Evolutionary conservation across 2,113 vertebrate species (phyloP).

Genomic region (Choloepus hoffmanni): DNA sequence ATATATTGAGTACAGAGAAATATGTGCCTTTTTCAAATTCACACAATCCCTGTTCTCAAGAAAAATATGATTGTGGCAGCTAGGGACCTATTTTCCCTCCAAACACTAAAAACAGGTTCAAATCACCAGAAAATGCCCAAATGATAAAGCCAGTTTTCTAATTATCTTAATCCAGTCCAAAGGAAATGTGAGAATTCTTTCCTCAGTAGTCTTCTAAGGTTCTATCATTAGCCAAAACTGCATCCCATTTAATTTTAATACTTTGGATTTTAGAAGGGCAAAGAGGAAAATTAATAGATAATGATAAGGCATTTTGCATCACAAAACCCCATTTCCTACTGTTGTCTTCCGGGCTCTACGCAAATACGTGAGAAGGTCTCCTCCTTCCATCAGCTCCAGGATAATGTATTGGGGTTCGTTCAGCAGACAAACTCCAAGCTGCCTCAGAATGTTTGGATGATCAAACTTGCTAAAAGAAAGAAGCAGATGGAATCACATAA

Average conservation of each 20-base stretch:
- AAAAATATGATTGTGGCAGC: background rate
- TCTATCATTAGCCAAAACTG: background rate
- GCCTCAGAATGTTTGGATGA: constrained; percentile 89
- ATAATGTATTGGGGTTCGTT: constrained; percentile 90
- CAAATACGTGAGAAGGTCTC: constrained; percentile 88
- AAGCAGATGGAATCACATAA: background rate
- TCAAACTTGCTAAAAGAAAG: constrained; percentile 87
- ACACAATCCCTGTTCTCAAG: background rate
- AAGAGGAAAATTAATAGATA: background rate
- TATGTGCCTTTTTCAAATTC: background rate
- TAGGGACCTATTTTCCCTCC: background rate
- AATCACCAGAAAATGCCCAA: background rate
- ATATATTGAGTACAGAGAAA: background rate
- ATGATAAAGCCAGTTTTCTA: constrained; percentile 10
- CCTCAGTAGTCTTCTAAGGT: background rate
- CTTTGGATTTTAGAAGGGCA: background rate
- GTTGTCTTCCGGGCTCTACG: constrained; percentile 83
- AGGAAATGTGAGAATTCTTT: background rate
- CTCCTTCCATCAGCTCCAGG: constrained; percentile 90
- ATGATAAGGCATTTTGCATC: background rate
- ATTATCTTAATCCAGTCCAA: background rate
- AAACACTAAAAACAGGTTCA: background rate
- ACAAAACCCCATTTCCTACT: constrained; percentile 65
- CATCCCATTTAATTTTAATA: background rate
- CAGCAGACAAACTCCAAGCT: constrained; percentile 87